phyloP scores from a whole-genome alignment of 2,113 vertebrate species.

The Sapajus apella region DNA sequence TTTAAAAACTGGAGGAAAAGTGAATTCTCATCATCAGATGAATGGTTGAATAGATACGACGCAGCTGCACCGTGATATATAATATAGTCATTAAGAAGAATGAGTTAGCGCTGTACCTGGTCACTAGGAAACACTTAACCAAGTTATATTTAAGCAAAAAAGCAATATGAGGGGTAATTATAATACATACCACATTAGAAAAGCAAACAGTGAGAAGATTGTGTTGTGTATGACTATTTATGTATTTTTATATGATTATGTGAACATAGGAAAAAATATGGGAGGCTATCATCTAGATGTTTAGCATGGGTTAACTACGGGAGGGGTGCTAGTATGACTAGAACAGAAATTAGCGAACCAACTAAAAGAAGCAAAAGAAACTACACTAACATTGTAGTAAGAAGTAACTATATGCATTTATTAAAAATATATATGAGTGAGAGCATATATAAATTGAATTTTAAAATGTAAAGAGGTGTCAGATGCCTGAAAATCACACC shows the following conservation, averaged over 20 bases:
- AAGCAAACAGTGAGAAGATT: background rate
- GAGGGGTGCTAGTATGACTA: background rate
- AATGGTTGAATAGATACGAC: background rate
- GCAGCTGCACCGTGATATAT: background rate
- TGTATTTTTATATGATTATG: background rate
- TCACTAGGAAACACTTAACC: background rate
- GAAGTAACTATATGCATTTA: background rate
- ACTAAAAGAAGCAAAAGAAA: background rate
- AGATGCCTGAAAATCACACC: background rate
- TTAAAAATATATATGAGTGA: constrained; percentile 13
- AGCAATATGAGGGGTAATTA: background rate
- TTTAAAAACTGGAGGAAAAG: background rate
- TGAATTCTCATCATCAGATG: background rate
- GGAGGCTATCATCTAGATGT: background rate
- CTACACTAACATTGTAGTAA: background rate
- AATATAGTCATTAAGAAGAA: background rate
- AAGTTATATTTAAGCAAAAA: background rate
- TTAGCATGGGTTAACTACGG: background rate
- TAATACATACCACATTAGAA: background rate
- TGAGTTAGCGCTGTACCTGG: background rate
- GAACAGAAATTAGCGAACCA: background rate
- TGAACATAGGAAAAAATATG: background rate
- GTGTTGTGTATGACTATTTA: background rate
- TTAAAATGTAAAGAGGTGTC: background rate
- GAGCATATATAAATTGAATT: background rate